Conservation (phyloP, 2,888 invertebrate species). For the Cantharis rufa region DNA sequence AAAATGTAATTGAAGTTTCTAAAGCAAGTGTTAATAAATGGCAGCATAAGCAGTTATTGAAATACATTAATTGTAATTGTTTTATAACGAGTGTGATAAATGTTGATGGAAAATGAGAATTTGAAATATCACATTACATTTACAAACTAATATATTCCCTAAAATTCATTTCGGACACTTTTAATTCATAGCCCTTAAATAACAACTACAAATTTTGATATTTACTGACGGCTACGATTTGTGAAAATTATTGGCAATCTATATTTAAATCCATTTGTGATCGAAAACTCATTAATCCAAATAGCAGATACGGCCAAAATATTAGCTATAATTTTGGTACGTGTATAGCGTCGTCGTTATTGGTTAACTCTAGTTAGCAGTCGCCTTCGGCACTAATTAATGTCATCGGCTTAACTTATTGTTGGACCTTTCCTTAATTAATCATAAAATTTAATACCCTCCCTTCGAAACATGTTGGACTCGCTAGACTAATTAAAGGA, state of each 20-base stretch:
- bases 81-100: constrained; percentile 6
- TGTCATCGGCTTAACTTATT: constrained; percentile 27
- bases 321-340: constrained; percentile 14
- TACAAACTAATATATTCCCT: background rate
- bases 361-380: constrained; percentile 21
- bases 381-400: constrained; percentile 28
- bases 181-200: constrained; percentile 6
- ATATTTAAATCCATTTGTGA: constrained; percentile 8
- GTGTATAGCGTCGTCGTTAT: constrained; percentile 12
- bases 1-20: background rate
- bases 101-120: constrained; percentile 12
- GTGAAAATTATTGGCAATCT: constrained; percentile 5
- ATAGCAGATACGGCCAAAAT: constrained; percentile 17
- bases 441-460: constrained; percentile 28
- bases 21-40: constrained; percentile 1
- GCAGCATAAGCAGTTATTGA: background rate
- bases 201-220: constrained; percentile 17
- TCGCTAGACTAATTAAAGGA: constrained; percentile 20
- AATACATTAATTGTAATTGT: constrained; percentile 4
- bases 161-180: constrained; percentile 11
- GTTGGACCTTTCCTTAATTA: constrained; percentile 28
- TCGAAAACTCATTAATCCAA: constrained; percentile 24
- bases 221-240: constrained; percentile 9
- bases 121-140: constrained; percentile 7
- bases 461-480: constrained; percentile 19